Percentiles rank a stretch among this genome's conserved stretches.
Evolutionary conservation across 2,113 vertebrate species (phyloP).

Genomic region (Ophthalmotilapia sp.): DNA sequence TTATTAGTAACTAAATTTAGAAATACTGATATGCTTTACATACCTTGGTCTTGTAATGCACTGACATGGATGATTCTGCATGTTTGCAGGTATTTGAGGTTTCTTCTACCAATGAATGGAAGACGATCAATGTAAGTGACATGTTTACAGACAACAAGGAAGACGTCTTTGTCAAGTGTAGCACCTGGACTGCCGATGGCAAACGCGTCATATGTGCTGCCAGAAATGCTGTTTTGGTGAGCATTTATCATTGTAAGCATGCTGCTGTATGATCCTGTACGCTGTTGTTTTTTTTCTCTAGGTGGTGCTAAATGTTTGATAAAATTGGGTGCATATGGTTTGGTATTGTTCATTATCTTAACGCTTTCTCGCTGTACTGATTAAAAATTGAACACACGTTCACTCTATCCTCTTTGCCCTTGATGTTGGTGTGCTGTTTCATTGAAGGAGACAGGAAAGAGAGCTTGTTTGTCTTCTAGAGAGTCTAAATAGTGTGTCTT

Average conservation of each 20-base stretch:
- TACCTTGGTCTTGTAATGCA: background rate
- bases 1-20: background rate
- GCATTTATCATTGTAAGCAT: slow-evolving; percentile 24
- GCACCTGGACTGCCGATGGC: slow-evolving; percentile 83
- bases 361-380: background rate
- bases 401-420: background rate
- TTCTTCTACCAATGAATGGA: slow-evolving; percentile 79
- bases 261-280: background rate
- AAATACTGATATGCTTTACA: background rate
- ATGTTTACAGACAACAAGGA: slow-evolving; percentile 72
- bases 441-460: background rate
- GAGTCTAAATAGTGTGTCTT: background rate
- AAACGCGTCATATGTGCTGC: slow-evolving; percentile 78
- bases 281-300: background rate
- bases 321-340: background rate
- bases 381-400: background rate
- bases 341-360: background rate
- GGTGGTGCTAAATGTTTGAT: background rate
- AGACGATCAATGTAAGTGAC: slow-evolving; percentile 75
- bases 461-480: background rate
- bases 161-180: slow-evolving; percentile 83
- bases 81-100: slow-evolving; percentile 81
- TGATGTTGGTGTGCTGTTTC: background rate
- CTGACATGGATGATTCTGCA: background rate
- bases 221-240: slow-evolving; percentile 84